Percentiles rank a stretch among this genome's conserved stretches.
Evolutionary conservation across 1,140 invertebrate genomes (phyloP).

Genomic region (Polypedilum vanderplanki): DNA sequence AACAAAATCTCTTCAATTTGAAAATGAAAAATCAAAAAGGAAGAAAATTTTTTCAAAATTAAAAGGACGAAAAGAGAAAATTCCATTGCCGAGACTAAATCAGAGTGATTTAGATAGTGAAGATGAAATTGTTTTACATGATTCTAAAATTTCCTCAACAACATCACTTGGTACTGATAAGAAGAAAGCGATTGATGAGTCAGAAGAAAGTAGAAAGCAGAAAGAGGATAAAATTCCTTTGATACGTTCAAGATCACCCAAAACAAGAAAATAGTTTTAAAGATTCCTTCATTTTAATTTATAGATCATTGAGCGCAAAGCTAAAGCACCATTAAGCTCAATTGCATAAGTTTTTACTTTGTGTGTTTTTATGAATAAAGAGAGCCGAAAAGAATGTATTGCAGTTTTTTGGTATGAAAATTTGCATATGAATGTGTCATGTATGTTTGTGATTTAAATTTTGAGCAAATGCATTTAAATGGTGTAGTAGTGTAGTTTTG

Average conservation of each 20-base stretch:
- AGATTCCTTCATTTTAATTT: too few relatives aligned
- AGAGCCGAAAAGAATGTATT: too few relatives aligned
- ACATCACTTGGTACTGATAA: too few relatives aligned
- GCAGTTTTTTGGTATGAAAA: too few relatives aligned
- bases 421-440: too few relatives aligned
- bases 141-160: neutral
- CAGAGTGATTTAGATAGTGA: neutral
- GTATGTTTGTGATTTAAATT: too few relatives aligned
- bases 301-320: neutral
- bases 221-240: neutral
- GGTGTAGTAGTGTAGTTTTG: too few relatives aligned
- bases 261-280: neutral
- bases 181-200: too few relatives aligned
- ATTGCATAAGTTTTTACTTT: neutral
- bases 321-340: slow-evolving; percentile 4
- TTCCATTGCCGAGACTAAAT: neutral
- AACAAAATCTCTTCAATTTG: neutral
- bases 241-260: neutral
- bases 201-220: too few relatives aligned
- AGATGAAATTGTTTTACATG: neutral
- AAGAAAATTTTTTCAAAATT: neutral
- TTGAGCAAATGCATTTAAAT: too few relatives aligned
- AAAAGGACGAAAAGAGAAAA: neutral
- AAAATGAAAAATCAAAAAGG: neutral
- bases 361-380: neutral